Percentiles rank a stretch among this genome's conserved stretches.
Conservation (phyloP, 1,140 invertebrate genomes). For the Augochlora pura region DNA sequence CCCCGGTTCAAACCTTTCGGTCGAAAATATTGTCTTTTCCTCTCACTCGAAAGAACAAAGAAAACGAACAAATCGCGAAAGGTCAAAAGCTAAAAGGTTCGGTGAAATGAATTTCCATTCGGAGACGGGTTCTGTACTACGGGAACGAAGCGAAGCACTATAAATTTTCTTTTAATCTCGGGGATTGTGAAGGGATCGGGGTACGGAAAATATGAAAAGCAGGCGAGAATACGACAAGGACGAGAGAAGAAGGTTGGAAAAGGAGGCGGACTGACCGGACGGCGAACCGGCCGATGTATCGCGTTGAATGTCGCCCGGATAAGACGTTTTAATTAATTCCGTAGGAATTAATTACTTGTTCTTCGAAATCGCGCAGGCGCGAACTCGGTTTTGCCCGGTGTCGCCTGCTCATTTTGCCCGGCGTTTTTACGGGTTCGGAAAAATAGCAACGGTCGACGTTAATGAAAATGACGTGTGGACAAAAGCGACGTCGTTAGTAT, state of each 20-base stretch:
- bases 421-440: background rate
- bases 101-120: conserved; percentile 69
- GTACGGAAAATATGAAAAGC: conserved; percentile 68
- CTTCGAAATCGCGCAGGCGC: conserved; percentile 7
- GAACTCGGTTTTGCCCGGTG: background rate
- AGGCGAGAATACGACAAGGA: conserved; percentile 15
- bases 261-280: conserved; percentile 17
- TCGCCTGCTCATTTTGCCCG: conserved; percentile 20
- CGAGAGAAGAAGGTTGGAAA: conserved; percentile 8
- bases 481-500: conserved; percentile 24
- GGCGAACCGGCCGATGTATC: background rate
- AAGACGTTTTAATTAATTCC: conserved; percentile 66
- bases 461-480: conserved; percentile 32
- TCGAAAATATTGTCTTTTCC: conserved; percentile 9
- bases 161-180: conserved; percentile 76
- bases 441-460: background rate
- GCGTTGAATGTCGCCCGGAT: conserved; percentile 32
- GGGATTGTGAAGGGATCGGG: conserved; percentile 58
- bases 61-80: conserved; percentile 41
- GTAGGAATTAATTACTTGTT: conserved; percentile 60
- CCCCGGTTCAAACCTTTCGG: background rate
- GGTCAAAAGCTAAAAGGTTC: conserved; percentile 68
- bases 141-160: conserved; percentile 57
- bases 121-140: conserved; percentile 31
- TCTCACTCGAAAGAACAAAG: background rate